Conservation (phyloP, 2,113 vertebrate species). For the Oncorhynchus kisutch region DNA sequence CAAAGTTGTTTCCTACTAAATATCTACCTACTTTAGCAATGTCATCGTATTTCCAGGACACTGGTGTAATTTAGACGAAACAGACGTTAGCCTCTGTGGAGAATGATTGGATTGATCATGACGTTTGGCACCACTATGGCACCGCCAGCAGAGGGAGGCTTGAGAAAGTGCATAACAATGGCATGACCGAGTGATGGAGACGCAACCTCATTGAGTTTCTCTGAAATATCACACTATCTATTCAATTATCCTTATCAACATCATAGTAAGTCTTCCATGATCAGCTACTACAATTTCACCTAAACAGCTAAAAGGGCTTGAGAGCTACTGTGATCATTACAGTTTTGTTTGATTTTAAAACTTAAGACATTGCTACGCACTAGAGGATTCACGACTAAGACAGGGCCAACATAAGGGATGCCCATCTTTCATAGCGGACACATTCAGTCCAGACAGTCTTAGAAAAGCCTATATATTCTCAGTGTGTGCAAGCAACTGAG, state of each 20-base stretch:
- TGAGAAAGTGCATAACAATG: no score
- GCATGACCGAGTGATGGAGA: not conserved
- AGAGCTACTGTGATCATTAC: slow-evolving; percentile 19
- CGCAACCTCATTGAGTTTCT: slow-evolving; percentile 4
- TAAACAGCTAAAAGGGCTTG: slow-evolving; percentile 36
- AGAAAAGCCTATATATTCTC: slow-evolving; percentile 57
- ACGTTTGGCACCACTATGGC: no score
- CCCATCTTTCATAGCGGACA: not conserved
- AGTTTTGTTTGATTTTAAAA: slow-evolving; percentile 8
- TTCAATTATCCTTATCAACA: slow-evolving; percentile 42
- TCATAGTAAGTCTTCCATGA: not conserved
- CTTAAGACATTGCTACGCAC: slow-evolving; percentile 16
- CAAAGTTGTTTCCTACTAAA: no score
- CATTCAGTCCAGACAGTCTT: slow-evolving; percentile 39
- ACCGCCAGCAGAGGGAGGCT: no score
- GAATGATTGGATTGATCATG: no score
- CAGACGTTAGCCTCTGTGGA: no score
- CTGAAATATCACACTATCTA: slow-evolving; percentile 47
- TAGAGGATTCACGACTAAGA: not conserved
- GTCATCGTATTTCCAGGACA: no score
- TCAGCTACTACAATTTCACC: slow-evolving; percentile 33
- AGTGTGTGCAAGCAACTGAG: slow-evolving; percentile 60
- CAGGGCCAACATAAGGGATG: slow-evolving; percentile 33
- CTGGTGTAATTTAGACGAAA: no score
- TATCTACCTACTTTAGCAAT: no score